phyloP scores from a whole-genome alignment of 64 coral and sea anemone species.

The Exaiptasia diaphana region DNA sequence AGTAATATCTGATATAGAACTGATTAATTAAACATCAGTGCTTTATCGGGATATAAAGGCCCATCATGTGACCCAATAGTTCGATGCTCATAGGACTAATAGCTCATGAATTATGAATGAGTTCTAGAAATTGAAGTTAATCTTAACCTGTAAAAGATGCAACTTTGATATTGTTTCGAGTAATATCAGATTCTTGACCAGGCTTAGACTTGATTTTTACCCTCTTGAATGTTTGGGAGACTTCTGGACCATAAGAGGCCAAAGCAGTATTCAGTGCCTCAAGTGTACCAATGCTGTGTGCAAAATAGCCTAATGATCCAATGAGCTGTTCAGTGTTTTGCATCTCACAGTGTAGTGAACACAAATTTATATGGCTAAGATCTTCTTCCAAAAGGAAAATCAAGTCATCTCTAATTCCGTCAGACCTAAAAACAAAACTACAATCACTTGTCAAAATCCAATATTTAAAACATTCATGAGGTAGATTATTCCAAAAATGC shows the following conservation, averaged over 20 bases:
- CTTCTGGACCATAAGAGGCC: slow-evolving; percentile 5
- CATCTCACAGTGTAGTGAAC: slow-evolving; percentile 49
- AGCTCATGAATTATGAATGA: no score
- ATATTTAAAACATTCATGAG: no score
- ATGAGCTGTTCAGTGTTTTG: slow-evolving; percentile 14
- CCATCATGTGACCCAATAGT: no score
- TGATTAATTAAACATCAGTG: no score
- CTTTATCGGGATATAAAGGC: no score
- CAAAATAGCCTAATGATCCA: neutral
- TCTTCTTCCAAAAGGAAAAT: slow-evolving; percentile 46
- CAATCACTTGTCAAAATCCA: no score
- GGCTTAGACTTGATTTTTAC: slow-evolving; percentile 8
- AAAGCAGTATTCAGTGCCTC: neutral
- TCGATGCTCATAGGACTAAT: no score
- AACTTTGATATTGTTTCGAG: slow-evolving; percentile 5
- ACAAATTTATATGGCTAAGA: slow-evolving; percentile 42
- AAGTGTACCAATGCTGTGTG: slow-evolving; percentile 3
- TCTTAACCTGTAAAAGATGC: slow-evolving; percentile 28
- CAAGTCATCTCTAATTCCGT: slow-evolving; percentile 36
- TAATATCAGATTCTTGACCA: neutral
- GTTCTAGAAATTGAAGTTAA: no score
- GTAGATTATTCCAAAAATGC: no score
- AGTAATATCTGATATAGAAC: no score
- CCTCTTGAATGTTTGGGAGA: neutral
- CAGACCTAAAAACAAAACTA: slow-evolving; percentile 19